These are phyloP conservation scores for Eupithecia vulgata DNA, from an alignment of 2,888 invertebrate genomes.

Conservation along the genomic window DNA sequence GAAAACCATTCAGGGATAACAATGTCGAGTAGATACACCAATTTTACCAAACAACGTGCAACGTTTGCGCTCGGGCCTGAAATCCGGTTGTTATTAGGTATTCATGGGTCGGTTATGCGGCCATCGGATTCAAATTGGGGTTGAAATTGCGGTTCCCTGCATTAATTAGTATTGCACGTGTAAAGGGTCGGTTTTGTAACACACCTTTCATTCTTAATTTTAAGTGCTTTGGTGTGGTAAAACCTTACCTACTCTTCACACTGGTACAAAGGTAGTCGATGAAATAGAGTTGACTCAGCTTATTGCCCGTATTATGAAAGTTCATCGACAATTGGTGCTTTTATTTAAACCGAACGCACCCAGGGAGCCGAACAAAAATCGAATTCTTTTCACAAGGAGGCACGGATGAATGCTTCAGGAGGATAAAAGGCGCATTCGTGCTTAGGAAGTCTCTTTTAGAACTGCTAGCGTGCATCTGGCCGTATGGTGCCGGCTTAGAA, in stretches of 20 bases:
- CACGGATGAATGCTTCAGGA: no score
- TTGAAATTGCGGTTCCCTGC: constrained; percentile 19
- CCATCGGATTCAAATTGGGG: constrained; percentile 17
- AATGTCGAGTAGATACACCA: neutral
- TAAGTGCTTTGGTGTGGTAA: neutral
- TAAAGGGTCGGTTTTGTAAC: constrained; percentile 13
- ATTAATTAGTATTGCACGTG: constrained; percentile 19
- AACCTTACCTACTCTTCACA: neutral
- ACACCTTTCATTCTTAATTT: neutral
- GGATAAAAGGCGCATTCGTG: no score
- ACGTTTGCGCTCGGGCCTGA: neutral
- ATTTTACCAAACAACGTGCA: neutral
- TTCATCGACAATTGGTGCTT: no score
- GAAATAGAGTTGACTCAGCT: neutral
- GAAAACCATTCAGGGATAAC: no score
- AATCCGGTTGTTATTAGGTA: constrained; percentile 18
- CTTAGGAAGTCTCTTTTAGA: no score
- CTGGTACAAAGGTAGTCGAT: no score
- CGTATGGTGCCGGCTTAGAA: no score
- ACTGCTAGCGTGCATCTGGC: no score
- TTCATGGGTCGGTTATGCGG: constrained; percentile 23
- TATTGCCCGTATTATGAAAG: no score
- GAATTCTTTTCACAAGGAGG: no score
- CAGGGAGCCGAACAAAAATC: no score
- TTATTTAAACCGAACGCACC: no score